Conservation (phyloP, 2,888 invertebrate species). For the Lobophora halterata region DNA sequence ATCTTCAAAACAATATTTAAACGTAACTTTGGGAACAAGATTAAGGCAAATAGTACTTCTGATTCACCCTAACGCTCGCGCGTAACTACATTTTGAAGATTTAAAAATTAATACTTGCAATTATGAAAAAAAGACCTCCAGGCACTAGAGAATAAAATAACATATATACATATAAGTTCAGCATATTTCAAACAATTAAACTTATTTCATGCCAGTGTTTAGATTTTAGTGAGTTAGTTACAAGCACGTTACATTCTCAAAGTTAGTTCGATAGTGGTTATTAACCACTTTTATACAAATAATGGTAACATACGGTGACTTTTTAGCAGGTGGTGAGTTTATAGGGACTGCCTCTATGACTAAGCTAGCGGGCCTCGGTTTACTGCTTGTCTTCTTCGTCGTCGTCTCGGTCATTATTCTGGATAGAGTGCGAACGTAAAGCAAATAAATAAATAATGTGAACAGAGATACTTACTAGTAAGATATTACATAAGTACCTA, state of each 20-base stretch:
- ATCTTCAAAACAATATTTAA: no score
- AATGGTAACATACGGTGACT: slow-evolving; percentile 56
- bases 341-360: slow-evolving; percentile 47
- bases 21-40: no score
- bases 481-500: no score
- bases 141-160: no score
- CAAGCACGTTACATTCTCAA: slow-evolving; percentile 21
- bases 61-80: no score
- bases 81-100: no score
- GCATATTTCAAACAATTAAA: no score
- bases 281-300: slow-evolving; percentile 36
- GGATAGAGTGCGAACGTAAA: slow-evolving; percentile 48
- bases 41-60: no score
- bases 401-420: slow-evolving; percentile 60
- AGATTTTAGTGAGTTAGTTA: not conserved
- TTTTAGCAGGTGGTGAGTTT: slow-evolving; percentile 54
- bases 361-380: slow-evolving; percentile 43
- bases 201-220: slow-evolving; percentile 13
- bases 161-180: no score
- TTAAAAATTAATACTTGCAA: no score
- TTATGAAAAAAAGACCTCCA: no score
- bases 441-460: slow-evolving; percentile 22
- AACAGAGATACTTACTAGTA: not conserved
- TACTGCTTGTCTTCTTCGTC: slow-evolving; percentile 51
- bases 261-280: slow-evolving; percentile 37